Conservation (phyloP, 2,113 vertebrate genomes). For the Empidonax alnorum region DNA sequence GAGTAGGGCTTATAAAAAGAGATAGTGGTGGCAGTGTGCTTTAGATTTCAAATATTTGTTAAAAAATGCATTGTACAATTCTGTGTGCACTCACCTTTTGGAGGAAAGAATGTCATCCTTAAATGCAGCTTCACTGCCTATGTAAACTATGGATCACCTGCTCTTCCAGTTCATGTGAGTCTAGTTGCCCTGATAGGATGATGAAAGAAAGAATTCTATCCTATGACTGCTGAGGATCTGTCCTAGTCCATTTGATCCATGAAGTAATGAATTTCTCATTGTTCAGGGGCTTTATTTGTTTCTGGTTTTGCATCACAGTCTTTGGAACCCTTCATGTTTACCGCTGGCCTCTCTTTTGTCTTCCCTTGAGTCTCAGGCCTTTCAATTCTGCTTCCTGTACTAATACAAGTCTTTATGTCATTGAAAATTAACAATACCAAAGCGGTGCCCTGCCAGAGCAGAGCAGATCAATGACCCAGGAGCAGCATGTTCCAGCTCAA, state of each 20-base stretch:
- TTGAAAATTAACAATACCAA: conserved; percentile 58
- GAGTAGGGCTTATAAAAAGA: conserved; percentile 55
- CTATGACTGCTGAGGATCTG: not conserved
- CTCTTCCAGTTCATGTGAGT: not conserved
- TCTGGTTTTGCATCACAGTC: conserved; percentile 32
- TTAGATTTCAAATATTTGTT: conserved; percentile 56
- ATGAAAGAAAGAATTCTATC: not conserved
- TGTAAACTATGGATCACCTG: not conserved
- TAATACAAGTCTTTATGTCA: conserved; percentile 42
- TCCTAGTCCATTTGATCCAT: conserved; percentile 1
- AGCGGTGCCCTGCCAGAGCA: conserved; percentile 19
- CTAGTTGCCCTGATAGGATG: not conserved
- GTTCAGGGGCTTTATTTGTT: conserved; percentile 22
- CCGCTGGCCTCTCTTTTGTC: not conserved
- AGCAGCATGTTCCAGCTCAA: conserved; percentile 66
- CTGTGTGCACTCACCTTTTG: not conserved
- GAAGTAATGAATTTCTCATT: conserved; percentile 30
- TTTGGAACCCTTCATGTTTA: conserved; percentile 23
- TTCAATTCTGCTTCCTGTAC: conserved; percentile 7
- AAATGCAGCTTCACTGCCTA: not conserved
- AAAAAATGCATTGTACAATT: conserved; percentile 13
- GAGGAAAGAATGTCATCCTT: not conserved
- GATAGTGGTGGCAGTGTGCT: conserved; percentile 4
- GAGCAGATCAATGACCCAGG: conserved; percentile 65
- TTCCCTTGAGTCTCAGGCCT: not conserved